Percentiles rank a stretch among this genome's conserved stretches.
phyloP scores from a whole-genome alignment of 2,888 invertebrate genomes.

The Monochamus alternatus region DNA sequence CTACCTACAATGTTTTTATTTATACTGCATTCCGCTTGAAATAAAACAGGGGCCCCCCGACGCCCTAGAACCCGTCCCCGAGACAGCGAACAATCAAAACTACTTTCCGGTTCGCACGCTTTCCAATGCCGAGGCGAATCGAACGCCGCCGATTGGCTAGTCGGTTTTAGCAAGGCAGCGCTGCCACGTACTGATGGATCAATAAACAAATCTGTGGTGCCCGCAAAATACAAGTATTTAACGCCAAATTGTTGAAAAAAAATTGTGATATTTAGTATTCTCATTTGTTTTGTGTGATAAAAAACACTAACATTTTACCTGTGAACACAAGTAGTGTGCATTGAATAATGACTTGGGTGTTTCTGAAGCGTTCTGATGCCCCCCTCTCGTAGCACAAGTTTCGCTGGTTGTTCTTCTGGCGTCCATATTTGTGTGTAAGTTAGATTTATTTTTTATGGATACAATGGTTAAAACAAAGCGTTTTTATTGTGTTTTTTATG shows the following conservation, averaged over 20 bases:
- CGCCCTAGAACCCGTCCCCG: slow-evolving; percentile 28
- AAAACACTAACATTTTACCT: slow-evolving; percentile 61
- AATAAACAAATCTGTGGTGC: slow-evolving; percentile 68
- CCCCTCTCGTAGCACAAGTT: slow-evolving; percentile 62
- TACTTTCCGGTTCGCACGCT: slow-evolving; percentile 62
- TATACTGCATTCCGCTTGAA: slow-evolving; percentile 35
- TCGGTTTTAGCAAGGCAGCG: slow-evolving; percentile 61
- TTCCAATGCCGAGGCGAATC: slow-evolving; percentile 60
- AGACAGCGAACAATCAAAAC: slow-evolving; percentile 54
- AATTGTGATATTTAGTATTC: slow-evolving; percentile 72
- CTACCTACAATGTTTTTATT: slow-evolving; percentile 31
- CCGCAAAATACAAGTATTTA: slow-evolving; percentile 69
- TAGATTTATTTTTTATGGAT: slow-evolving; percentile 41
- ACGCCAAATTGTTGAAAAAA: slow-evolving; percentile 69
- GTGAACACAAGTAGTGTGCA: slow-evolving; percentile 58
- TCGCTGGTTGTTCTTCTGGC: slow-evolving; percentile 66
- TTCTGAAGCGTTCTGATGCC: slow-evolving; percentile 63
- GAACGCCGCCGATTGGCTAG: slow-evolving; percentile 50
- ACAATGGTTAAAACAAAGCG: neutral
- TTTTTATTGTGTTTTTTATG: neutral
- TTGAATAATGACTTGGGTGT: slow-evolving; percentile 65
- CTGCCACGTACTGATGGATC: slow-evolving; percentile 70
- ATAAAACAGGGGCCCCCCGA: slow-evolving; percentile 34
- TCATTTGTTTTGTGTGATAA: slow-evolving; percentile 66
- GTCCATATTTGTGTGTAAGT: slow-evolving; percentile 69